phyloP scores from a whole-genome alignment of 2,888 invertebrate species.

The Mellilla xanthometata region DNA sequence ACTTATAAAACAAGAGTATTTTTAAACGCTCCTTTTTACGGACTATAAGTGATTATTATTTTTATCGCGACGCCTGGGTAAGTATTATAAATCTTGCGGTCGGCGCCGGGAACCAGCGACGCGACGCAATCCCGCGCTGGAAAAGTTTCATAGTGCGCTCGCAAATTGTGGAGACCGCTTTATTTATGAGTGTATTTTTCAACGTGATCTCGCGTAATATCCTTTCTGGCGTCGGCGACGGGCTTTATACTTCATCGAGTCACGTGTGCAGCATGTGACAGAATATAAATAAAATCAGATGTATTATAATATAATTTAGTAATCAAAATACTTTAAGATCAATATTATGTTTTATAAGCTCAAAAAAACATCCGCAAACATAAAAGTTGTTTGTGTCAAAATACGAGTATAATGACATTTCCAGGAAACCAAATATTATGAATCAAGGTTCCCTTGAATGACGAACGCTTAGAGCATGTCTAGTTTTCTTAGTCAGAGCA shows the following conservation, averaged over 20 bases:
- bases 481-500: conserved; percentile 37
- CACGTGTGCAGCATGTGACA: conserved; percentile 11
- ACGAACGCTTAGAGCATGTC: conserved; percentile 5
- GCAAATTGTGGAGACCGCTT: conserved; percentile 33
- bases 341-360: too few relatives aligned
- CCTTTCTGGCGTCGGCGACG: conserved; percentile 20
- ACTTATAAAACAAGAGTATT: conserved; percentile 27
- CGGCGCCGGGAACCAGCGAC: conserved; percentile 36
- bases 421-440: too few relatives aligned
- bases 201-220: conserved; percentile 14
- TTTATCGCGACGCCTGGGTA: conserved; percentile 33
- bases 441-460: conserved; percentile 6
- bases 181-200: conserved; percentile 25
- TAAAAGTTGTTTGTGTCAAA: conserved; percentile 1
- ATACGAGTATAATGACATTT: too few relatives aligned
- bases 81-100: conserved; percentile 42
- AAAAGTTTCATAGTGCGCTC: conserved; percentile 28
- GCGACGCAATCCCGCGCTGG: conserved; percentile 14
- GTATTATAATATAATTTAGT: too few relatives aligned
- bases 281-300: too few relatives aligned
- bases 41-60: conserved; percentile 29
- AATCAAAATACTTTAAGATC: too few relatives aligned
- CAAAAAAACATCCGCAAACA: conserved; percentile 10
- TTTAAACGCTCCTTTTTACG: conserved; percentile 22
- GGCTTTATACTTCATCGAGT: conserved; percentile 33